Evolutionary conservation across 2,113 vertebrate genomes (phyloP).

Genomic region (Hystrix cristata): DNA sequence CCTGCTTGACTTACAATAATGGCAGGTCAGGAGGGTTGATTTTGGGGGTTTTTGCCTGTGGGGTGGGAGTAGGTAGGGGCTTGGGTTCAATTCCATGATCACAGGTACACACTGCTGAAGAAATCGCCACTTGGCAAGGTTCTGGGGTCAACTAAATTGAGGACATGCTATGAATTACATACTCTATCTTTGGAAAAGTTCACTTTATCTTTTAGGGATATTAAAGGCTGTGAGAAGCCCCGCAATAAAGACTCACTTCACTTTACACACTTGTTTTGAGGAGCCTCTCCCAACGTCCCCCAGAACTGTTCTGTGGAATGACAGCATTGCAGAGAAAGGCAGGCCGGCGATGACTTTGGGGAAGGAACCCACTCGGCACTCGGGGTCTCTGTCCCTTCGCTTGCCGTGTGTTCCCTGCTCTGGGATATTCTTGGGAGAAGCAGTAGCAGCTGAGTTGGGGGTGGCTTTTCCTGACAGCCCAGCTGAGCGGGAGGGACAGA

Average conservation of each 20-base stretch:
- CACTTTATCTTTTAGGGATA: not conserved
- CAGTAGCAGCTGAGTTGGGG: not conserved
- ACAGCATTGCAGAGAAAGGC: not conserved
- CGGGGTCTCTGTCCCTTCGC: not conserved
- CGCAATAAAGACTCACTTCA: not conserved
- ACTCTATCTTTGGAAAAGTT: not conserved
- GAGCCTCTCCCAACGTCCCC: not conserved
- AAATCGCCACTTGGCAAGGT: not conserved
- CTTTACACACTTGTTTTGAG: not conserved
- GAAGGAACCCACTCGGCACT: too few species aligned
- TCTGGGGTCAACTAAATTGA: not conserved
- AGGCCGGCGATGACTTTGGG: not conserved
- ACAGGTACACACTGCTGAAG: not conserved
- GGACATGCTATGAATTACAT: not conserved
- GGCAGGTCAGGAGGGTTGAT: slow-evolving; percentile 86
- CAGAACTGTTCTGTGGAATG: not conserved
- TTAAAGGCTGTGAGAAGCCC: not conserved
- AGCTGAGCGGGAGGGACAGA: not conserved
- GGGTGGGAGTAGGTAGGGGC: not conserved
- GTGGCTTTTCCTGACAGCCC: not conserved
- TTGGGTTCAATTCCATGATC: not conserved
- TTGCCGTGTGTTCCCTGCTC: not conserved
- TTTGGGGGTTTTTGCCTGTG: not conserved
- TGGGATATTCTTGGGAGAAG: not conserved
- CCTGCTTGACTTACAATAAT: slow-evolving; percentile 86